Conservation (phyloP, 2,888 invertebrate genomes). For the Pyrrhosoma nymphula region DNA sequence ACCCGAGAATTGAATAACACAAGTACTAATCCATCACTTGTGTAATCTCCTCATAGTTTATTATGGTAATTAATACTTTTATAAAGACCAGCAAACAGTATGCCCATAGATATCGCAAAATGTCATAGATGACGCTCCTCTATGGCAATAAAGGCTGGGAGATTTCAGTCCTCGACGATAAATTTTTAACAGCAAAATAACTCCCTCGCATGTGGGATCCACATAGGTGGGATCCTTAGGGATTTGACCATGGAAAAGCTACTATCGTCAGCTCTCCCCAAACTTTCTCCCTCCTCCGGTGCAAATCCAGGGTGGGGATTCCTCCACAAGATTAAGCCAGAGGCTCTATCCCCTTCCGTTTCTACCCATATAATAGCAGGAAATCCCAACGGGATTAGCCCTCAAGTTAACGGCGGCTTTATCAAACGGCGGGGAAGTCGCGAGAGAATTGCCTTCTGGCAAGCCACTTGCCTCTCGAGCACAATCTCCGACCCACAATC, state of each 20-base stretch:
- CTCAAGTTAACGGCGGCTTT: not conserved
- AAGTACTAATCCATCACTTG: too few relatives aligned
- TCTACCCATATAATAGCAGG: not conserved
- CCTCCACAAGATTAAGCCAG: not conserved
- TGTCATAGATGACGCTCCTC: too few relatives aligned
- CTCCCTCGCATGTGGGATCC: not conserved
- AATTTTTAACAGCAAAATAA: not conserved
- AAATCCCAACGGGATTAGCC: not conserved
- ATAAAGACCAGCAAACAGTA: too few relatives aligned
- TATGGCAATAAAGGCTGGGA: too few relatives aligned
- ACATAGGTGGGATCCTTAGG: not conserved
- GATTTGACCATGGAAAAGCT: not conserved
- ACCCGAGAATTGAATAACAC: too few relatives aligned
- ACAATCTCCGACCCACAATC: not conserved
- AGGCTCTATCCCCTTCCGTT: not conserved
- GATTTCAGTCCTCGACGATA: too few relatives aligned
- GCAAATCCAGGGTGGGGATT: not conserved
- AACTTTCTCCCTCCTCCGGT: not conserved
- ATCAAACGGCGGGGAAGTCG: not conserved
- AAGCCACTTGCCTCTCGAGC: not conserved
- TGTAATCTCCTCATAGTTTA: too few relatives aligned
- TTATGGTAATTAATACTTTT: too few relatives aligned
- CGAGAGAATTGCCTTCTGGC: not conserved
- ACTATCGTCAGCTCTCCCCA: not conserved
- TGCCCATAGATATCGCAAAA: too few relatives aligned